Percentiles rank a stretch among this genome's conserved stretches.
phyloP scores from a whole-genome alignment of 1,140 invertebrate species.

The Tetramorium parvispinum region DNA sequence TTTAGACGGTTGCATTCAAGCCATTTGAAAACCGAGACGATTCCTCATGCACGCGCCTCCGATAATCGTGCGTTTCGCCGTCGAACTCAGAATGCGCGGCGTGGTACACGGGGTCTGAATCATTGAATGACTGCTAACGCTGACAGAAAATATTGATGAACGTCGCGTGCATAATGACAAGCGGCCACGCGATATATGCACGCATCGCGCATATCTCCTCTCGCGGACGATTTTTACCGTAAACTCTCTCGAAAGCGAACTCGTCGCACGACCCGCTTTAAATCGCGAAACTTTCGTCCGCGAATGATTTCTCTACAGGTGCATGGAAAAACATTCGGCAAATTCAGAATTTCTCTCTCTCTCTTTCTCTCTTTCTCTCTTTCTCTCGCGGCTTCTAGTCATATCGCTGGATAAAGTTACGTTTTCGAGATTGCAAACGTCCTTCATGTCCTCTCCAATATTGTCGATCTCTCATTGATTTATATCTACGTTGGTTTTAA shows the following conservation, averaged over 20 bases:
- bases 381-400: conserved; percentile 1
- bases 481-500: neutral
- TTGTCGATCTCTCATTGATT: conserved; percentile 2
- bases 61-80: conserved; percentile 33
- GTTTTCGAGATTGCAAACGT: neutral
- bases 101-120: conserved; percentile 28
- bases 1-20: neutral
- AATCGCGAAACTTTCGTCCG: conserved; percentile 68
- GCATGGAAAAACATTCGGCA: conserved; percentile 21
- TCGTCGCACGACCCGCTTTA: conserved; percentile 67
- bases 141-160: conserved; percentile 52
- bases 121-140: conserved; percentile 48
- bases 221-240: conserved; percentile 7
- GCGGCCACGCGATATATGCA: conserved; percentile 16
- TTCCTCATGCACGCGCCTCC: neutral
- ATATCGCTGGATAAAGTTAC: neutral
- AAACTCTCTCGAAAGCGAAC: conserved; percentile 69
- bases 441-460: neutral
- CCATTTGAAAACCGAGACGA: conserved; percentile 20
- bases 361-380: conserved; percentile 22
- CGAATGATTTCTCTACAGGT: conserved; percentile 65
- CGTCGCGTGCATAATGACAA: conserved; percentile 64
- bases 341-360: conserved; percentile 28
- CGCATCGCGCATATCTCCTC: neutral
- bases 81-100: conserved; percentile 38